Evolutionary conservation across 2,888 invertebrate genomes (phyloP).

Genomic region (Lepidochrysops patricia): DNA sequence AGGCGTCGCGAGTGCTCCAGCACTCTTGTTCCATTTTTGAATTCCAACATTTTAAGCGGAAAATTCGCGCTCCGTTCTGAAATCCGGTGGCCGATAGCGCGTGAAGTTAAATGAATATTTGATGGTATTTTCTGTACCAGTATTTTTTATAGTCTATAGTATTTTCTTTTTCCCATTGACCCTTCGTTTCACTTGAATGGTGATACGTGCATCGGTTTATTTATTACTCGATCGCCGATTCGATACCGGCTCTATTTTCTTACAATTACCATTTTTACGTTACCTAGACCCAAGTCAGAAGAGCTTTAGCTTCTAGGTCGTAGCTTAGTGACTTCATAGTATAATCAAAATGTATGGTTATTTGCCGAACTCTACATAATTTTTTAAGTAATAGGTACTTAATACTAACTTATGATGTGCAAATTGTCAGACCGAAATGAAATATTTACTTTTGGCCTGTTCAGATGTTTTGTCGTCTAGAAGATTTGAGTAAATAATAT

Average conservation of each 20-base stretch:
- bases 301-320: neutral
- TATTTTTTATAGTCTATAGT: conserved; percentile 30
- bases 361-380: no score
- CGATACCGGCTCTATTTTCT: conserved; percentile 1
- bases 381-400: no score
- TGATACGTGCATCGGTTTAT: conserved; percentile 15
- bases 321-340: no score
- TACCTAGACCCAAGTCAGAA: neutral
- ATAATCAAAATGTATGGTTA: no score
- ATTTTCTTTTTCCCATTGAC: conserved; percentile 37
- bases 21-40: neutral
- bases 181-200: conserved; percentile 33
- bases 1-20: conserved; percentile 1
- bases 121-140: conserved; percentile 46
- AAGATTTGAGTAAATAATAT: no score
- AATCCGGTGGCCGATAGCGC: conserved; percentile 25
- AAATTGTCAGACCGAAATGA: no score
- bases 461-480: no score
- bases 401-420: no score
- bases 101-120: conserved; percentile 45
- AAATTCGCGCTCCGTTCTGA: conserved; percentile 13
- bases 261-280: neutral
- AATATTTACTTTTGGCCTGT: no score
- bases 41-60: conserved; percentile 6
- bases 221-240: conserved; percentile 6